phyloP scores from a whole-genome alignment of 2,113 vertebrate genomes.

The Polyodon spathula region DNA sequence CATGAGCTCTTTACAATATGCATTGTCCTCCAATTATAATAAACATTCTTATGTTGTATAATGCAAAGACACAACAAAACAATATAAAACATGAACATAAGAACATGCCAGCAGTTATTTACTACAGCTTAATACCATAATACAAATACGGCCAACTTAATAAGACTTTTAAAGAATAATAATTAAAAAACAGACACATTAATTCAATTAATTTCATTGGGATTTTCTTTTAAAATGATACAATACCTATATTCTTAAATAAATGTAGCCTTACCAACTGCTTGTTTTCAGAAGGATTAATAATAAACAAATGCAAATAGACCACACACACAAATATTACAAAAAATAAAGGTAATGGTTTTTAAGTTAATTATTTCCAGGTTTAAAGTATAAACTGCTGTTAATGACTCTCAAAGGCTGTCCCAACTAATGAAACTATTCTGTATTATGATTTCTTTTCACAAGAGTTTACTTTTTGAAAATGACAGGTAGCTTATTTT shows the following conservation, averaged over 20 bases:
- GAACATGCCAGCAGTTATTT: constrained; percentile 6
- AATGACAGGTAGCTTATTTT: neutral
- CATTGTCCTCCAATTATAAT: constrained; percentile 7
- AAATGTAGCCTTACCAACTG: too few relatives aligned
- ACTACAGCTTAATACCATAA: constrained; percentile 19
- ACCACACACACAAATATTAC: too few relatives aligned
- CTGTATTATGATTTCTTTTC: neutral
- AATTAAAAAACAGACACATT: neutral
- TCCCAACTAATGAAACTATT: neutral
- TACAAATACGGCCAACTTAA: constrained; percentile 35
- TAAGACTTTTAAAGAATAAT: constrained; percentile 19
- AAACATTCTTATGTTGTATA: neutral
- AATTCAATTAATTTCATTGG: too few relatives aligned
- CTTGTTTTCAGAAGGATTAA: too few relatives aligned
- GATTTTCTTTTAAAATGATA: too few relatives aligned
- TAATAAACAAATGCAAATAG: too few relatives aligned
- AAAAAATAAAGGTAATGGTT: too few relatives aligned
- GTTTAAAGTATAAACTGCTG: too few relatives aligned
- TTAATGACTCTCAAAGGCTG: too few relatives aligned
- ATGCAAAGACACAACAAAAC: constrained; percentile 18
- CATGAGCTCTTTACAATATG: constrained; percentile 17
- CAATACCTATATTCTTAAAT: too few relatives aligned
- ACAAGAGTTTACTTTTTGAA: neutral
- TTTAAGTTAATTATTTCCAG: too few relatives aligned
- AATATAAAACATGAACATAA: constrained; percentile 24